These are phyloP conservation scores for Vidua chalybeata DNA, from an alignment of 2,113 vertebrate genomes.

Conservation along the genomic window DNA sequence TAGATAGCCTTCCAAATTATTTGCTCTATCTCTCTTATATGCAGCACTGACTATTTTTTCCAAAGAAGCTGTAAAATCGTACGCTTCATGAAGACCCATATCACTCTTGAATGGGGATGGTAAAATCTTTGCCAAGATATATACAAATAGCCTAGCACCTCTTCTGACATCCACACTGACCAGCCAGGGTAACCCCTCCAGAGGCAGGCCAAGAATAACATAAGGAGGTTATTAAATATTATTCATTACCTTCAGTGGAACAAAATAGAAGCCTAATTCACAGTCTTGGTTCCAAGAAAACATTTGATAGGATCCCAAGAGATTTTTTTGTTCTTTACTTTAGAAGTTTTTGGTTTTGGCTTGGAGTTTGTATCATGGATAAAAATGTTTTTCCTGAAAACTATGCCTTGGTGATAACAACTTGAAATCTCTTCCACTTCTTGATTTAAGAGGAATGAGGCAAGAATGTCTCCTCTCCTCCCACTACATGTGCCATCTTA, in stretches of 20 bases:
- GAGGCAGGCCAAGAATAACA: constrained; percentile 48
- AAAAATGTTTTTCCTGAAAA: constrained; percentile 44
- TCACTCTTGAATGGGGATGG: not conserved
- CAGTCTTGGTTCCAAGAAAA: constrained; percentile 52
- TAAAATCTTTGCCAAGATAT: constrained; percentile 8
- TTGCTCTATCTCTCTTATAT: constrained; percentile 1
- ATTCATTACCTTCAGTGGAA: constrained; percentile 51
- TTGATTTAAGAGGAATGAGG: not conserved
- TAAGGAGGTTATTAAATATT: constrained; percentile 61
- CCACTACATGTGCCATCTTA: not conserved
- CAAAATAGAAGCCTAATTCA: constrained; percentile 38
- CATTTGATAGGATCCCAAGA: constrained; percentile 14
- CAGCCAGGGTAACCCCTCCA: constrained; percentile 23
- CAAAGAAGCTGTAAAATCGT: not conserved
- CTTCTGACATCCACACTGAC: constrained; percentile 35
- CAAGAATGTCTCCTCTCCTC: not conserved
- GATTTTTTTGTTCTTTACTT: constrained; percentile 43
- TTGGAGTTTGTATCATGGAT: constrained; percentile 24
- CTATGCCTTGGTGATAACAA: constrained; percentile 13
- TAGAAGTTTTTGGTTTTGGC: constrained; percentile 45
- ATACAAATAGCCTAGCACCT: constrained; percentile 45
- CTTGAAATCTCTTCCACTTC: not conserved
- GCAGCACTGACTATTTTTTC: not conserved
- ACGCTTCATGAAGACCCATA: constrained; percentile 18
- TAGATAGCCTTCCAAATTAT: not conserved